These are phyloP conservation scores for Trachurus trachurus DNA, from an alignment of 2,797 vertebrate genomes.

Conservation along the genomic window DNA sequence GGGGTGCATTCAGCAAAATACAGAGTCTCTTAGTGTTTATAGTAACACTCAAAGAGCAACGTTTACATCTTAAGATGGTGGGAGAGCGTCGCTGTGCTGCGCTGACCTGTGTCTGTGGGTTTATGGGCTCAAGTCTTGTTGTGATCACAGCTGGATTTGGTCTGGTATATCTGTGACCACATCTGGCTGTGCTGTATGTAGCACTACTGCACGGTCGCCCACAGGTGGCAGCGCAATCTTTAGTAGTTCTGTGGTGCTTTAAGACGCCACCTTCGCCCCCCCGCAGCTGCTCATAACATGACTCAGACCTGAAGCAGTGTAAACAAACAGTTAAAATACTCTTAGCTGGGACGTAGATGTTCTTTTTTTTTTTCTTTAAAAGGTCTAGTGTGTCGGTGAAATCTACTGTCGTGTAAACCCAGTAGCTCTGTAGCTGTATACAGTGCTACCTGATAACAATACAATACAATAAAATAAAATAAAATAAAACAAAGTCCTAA, in stretches of 20 bases:
- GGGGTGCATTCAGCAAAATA: conserved; percentile 9
- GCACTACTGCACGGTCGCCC: conserved; percentile 17
- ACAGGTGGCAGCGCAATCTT: conserved; percentile 45
- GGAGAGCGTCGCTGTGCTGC: neutral
- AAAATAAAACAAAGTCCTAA: conserved; percentile 33
- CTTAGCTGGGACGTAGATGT: conserved; percentile 11
- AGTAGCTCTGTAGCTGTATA: conserved; percentile 48
- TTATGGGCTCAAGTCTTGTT: conserved; percentile 25
- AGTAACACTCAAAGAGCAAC: conserved; percentile 11
- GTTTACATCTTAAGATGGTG: neutral
- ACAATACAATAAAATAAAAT: neutral
- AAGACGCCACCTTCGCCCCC: neutral
- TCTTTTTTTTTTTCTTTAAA: conserved; percentile 26
- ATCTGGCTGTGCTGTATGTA: conserved; percentile 7
- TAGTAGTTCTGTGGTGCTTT: conserved; percentile 8
- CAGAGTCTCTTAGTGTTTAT: conserved; percentile 22
- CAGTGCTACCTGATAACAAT: conserved; percentile 35
- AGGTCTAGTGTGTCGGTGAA: conserved; percentile 28
- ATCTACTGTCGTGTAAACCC: conserved; percentile 55
- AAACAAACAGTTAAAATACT: conserved; percentile 57
- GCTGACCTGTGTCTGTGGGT: neutral
- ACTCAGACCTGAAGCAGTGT: conserved; percentile 42
- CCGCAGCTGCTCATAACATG: conserved; percentile 11
- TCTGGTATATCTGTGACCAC: neutral
- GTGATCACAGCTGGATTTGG: neutral